Evolutionary conservation across 2,888 invertebrate species (phyloP).

Genomic region (Heliconius ismenius): DNA sequence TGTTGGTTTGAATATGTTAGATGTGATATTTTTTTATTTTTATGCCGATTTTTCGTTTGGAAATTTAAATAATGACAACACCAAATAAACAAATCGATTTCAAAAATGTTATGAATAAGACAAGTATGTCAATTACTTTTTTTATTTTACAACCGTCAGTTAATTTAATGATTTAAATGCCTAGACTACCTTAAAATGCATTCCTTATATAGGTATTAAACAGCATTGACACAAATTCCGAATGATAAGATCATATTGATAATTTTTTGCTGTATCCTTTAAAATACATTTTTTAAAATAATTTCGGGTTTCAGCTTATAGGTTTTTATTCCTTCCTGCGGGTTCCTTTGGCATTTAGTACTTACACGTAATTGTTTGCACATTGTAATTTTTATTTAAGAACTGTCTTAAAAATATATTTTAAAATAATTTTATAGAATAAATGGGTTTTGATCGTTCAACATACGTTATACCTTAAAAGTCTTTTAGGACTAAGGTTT

Average conservation of each 20-base stretch:
- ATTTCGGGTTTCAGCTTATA: neutral
- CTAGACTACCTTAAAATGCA: neutral
- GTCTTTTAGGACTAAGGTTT: neutral
- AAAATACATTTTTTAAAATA: neutral
- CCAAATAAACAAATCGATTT: neutral
- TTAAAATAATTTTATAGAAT: neutral
- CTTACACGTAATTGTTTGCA: conserved; percentile 31
- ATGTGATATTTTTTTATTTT: neutral
- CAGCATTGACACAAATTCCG: neutral
- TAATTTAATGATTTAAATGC: neutral
- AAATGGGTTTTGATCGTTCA: neutral
- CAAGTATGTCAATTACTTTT: neutral
- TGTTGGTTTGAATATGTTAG: neutral
- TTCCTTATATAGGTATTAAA: neutral
- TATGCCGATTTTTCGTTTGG: neutral
- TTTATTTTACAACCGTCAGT: neutral
- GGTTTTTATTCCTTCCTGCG: conserved; percentile 16
- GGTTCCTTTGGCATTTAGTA: conserved; percentile 28
- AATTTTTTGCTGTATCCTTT: neutral
- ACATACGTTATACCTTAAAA: no score
- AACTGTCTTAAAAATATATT: neutral
- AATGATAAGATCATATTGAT: neutral
- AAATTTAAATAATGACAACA: neutral
- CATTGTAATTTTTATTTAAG: conserved; percentile 8
- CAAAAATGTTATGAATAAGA: neutral